phyloP scores from a whole-genome alignment of 2,888 invertebrate genomes.

The Parthenolecanium corni region DNA sequence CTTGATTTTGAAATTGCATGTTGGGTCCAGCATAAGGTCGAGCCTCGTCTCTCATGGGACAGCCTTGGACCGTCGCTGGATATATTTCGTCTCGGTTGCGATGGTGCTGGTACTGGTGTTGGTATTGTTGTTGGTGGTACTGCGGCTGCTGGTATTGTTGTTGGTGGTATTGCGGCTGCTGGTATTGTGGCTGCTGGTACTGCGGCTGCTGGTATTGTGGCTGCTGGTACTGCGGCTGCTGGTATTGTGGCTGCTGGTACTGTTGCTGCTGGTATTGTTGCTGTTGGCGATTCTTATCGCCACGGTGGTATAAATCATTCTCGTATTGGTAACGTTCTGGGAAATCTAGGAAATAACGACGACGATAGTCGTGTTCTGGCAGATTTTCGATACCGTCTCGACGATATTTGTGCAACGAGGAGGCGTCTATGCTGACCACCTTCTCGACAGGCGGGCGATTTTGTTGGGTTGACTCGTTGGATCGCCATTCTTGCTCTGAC shows the following conservation, averaged over 20 bases:
- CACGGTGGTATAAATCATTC: background rate
- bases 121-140: background rate
- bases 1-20: too few species aligned
- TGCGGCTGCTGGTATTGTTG: too few species aligned
- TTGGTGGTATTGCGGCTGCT: too few species aligned
- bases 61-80: too few species aligned
- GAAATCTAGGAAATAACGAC: background rate
- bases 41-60: background rate
- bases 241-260: too few species aligned
- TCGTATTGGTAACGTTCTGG: background rate
- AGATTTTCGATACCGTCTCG: background rate
- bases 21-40: background rate
- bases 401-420: background rate
- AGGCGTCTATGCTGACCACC: background rate
- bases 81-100: conserved; percentile 4
- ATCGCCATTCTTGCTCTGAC: background rate
- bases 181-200: too few species aligned
- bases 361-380: background rate
- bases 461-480: background rate
- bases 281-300: background rate
- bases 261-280: background rate
- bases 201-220: too few species aligned
- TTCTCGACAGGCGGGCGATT: background rate
- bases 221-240: too few species aligned
- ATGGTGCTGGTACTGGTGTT: background rate